Evolutionary conservation across 37 sponge, comb jelly and placozoan species (phyloP).

Genomic region (Tethya wilhelma): DNA sequence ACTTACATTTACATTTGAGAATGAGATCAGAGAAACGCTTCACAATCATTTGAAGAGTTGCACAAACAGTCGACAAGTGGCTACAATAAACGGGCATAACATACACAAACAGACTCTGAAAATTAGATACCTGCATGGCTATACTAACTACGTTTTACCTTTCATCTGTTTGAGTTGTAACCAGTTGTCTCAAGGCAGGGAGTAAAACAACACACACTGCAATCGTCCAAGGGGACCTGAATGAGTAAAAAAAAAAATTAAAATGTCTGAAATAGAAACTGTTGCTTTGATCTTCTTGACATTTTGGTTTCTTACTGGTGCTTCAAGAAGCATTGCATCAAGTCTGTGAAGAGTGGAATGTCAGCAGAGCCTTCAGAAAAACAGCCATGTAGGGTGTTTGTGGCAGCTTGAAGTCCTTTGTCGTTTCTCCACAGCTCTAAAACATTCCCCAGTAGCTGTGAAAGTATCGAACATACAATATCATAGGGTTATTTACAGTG

Average conservation of each 20-base stretch:
- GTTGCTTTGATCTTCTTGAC: neutral
- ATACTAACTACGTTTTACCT: neutral
- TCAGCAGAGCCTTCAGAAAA: conserved; percentile 19
- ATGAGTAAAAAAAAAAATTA: neutral
- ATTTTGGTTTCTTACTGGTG: conserved; percentile 23
- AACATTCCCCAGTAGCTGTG: conserved; percentile 33
- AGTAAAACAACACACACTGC: conserved; percentile 51
- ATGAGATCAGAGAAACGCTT: conserved; percentile 24
- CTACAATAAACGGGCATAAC: neutral
- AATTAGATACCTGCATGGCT: neutral
- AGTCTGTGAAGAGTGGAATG: conserved; percentile 20
- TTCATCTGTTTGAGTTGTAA: neutral
- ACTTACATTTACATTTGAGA: conserved; percentile 27
- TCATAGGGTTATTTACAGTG: too few relatives aligned
- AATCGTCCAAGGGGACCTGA: conserved; percentile 49
- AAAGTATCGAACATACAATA: neutral
- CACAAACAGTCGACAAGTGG: neutral
- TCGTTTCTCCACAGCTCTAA: conserved; percentile 29
- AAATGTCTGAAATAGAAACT: neutral
- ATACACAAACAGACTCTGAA: neutral
- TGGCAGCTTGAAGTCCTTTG: conserved; percentile 54
- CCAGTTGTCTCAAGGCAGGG: conserved; percentile 32
- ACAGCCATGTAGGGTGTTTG: conserved; percentile 36
- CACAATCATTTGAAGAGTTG: conserved; percentile 19
- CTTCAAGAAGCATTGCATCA: conserved; percentile 18